Evolutionary conservation across 2,113 vertebrate genomes (phyloP).

Genomic region (Hyla sarda): DNA sequence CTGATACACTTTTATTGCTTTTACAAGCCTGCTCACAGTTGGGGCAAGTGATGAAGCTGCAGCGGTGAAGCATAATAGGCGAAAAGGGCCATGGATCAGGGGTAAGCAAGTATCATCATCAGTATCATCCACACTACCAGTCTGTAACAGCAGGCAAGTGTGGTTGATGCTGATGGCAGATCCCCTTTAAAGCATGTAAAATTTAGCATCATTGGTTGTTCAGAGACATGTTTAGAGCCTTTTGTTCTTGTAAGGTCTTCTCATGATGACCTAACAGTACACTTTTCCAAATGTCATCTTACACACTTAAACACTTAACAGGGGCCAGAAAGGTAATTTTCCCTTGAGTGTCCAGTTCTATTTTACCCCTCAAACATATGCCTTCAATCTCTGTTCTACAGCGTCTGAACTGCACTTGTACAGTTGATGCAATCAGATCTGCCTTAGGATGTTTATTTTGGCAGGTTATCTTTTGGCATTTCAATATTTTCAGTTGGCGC

Average conservation of each 20-base stretch:
- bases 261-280: background rate
- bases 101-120: no score
- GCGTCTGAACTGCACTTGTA: background rate
- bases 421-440: slow-evolving; percentile 12
- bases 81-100: no score
- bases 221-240: background rate
- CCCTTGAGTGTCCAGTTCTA: background rate
- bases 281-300: background rate
- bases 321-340: background rate
- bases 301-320: background rate
- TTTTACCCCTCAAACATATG: background rate
- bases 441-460: slow-evolving; percentile 31
- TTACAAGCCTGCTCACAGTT: no score
- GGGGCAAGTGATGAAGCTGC: no score
- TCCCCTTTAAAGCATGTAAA: no score
- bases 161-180: no score
- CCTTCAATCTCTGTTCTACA: background rate
- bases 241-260: background rate
- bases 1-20: no score
- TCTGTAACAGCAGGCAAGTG: no score
- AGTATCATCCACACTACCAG: no score
- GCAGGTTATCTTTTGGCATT: slow-evolving; percentile 16
- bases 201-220: no score
- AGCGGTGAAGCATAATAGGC: no score
- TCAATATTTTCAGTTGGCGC: background rate